Conservation (phyloP, 2,797 vertebrate genomes). For the Eidolon dupreanum region DNA sequence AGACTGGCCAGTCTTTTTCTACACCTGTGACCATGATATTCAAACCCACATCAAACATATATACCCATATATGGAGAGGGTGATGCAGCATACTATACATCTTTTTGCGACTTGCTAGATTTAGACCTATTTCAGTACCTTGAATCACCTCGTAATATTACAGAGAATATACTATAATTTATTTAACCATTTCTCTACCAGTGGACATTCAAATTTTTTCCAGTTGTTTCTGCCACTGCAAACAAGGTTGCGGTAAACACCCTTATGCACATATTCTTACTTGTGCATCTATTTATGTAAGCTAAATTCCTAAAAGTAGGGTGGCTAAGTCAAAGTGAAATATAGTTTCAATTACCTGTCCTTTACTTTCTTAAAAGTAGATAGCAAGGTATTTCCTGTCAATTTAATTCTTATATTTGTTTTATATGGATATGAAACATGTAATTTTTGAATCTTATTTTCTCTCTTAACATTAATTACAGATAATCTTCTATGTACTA, state of each 20-base stretch:
- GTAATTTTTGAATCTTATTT: not conserved
- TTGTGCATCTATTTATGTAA: not conserved
- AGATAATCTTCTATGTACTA: not conserved
- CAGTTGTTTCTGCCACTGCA: not conserved
- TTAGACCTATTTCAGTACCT: not conserved
- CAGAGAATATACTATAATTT: not conserved
- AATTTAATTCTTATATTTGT: not conserved
- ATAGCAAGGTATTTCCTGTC: not conserved
- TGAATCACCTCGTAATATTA: not conserved
- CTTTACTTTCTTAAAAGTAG: not conserved
- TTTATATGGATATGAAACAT: not conserved
- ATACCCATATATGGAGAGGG: not conserved
- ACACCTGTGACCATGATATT: not conserved
- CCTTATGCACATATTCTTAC: not conserved
- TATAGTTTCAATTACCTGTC: not conserved
- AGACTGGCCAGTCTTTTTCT: not conserved
- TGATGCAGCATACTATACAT: not conserved
- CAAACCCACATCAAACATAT: not conserved
- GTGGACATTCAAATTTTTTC: not conserved
- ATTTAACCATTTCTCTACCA: not conserved
- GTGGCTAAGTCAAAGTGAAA: not conserved
- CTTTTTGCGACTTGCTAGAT: constrained; percentile 1
- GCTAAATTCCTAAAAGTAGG: not conserved
- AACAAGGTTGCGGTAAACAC: not conserved
- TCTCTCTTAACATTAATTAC: not conserved